phyloP scores from a whole-genome alignment of 2,888 invertebrate genomes.

The Acanthococcus lagerstroemiae region DNA sequence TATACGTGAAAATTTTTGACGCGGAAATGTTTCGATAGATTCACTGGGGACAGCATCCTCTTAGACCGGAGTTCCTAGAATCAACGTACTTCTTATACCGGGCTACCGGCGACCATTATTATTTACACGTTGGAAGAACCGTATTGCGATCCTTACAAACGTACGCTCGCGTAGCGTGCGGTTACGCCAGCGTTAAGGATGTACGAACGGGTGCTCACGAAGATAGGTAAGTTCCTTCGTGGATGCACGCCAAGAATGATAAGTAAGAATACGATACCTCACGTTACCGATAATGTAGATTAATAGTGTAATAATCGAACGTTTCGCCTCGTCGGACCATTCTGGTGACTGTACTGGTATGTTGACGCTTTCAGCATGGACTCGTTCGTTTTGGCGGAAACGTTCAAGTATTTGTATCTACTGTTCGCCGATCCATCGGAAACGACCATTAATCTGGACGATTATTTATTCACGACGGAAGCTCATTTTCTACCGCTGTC shows the following conservation, averaged over 20 bases:
- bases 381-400: slow-evolving; percentile 94
- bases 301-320: background rate
- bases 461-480: slow-evolving; percentile 85
- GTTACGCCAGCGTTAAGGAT: slow-evolving; percentile 95
- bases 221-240: slow-evolving; percentile 36
- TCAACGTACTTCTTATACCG: slow-evolving; percentile 94
- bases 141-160: slow-evolving; percentile 81
- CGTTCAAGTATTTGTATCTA: slow-evolving; percentile 92
- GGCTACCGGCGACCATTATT: slow-evolving; percentile 92
- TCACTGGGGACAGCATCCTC: slow-evolving; percentile 95
- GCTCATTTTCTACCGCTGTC: slow-evolving; percentile 89
- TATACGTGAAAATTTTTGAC: no score
- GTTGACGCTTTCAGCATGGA: slow-evolving; percentile 83
- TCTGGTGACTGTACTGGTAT: no score
- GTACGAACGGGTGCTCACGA: slow-evolving; percentile 60
- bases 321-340: background rate
- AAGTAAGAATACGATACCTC: background rate
- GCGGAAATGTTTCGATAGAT: slow-evolving; percentile 60
- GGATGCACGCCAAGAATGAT: background rate
- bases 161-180: slow-evolving; percentile 87
- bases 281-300: background rate
- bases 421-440: slow-evolving; percentile 83
- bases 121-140: slow-evolving; percentile 80
- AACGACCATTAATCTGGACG: slow-evolving; percentile 67
- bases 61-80: slow-evolving; percentile 94